phyloP scores from a whole-genome alignment of 2,888 invertebrate species.

The Hirtodrosophila trivittata region DNA sequence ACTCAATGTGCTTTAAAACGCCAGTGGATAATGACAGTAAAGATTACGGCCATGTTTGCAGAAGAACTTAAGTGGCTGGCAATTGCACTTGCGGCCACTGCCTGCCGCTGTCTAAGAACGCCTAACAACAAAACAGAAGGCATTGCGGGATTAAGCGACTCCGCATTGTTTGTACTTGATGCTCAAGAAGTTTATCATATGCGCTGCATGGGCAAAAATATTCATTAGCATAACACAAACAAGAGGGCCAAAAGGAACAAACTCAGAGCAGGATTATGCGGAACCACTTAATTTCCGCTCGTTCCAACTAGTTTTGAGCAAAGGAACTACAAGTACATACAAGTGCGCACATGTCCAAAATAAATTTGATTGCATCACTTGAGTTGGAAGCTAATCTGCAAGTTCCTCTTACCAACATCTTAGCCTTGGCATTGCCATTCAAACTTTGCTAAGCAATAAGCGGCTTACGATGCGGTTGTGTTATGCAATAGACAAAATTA shows the following conservation, averaged over 20 bases:
- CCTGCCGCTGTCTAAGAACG: conserved; percentile 2
- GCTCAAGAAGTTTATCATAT: conserved; percentile 49
- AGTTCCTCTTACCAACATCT: no score
- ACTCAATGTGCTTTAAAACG: conserved; percentile 45
- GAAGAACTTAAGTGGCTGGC: conserved; percentile 59
- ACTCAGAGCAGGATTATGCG: background rate
- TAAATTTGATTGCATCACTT: no score
- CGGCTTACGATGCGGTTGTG: no score
- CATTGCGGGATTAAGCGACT: conserved; percentile 26
- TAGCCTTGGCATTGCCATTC: no score
- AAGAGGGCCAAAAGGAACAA: conserved; percentile 12
- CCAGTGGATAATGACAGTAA: conserved; percentile 47
- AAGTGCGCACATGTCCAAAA: no score
- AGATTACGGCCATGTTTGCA: conserved; percentile 63
- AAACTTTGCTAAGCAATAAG: no score
- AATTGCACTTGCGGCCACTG: conserved; percentile 58
- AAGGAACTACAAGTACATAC: no score
- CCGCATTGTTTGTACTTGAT: conserved; percentile 39
- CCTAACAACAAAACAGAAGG: conserved; percentile 2
- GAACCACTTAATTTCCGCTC: no score
- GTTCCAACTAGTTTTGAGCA: no score
- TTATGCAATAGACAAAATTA: no score
- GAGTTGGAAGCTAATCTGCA: no score
- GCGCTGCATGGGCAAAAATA: conserved; percentile 45
- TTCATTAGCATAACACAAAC: conserved; percentile 29